Evolutionary conservation across 2,797 vertebrate species (phyloP).

Genomic region (Phyllotis vaccarum): DNA sequence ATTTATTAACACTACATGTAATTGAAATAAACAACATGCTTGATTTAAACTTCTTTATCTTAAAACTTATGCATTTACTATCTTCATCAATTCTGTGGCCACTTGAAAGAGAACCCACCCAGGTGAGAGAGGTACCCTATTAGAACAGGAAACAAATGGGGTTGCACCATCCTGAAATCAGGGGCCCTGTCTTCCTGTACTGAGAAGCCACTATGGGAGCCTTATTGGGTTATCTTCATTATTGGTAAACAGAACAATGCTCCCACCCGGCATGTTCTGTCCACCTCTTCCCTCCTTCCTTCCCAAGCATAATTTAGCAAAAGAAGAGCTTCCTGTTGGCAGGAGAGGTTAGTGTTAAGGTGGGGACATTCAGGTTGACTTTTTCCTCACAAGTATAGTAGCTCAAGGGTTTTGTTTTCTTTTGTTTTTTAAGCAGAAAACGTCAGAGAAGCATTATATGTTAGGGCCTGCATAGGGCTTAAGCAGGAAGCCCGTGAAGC

Average conservation of each 20-base stretch:
- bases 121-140: constrained; percentile 54
- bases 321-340: background rate
- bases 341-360: background rate
- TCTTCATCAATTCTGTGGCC: constrained; percentile 13
- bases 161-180: no score
- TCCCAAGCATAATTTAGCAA: constrained; percentile 12
- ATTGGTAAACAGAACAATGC: background rate
- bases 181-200: background rate
- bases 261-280: background rate
- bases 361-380: background rate
- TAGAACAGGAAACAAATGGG: background rate
- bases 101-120: constrained; percentile 12
- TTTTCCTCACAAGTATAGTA: no score
- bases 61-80: constrained; percentile 49
- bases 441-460: background rate
- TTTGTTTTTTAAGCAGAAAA: constrained; percentile 36
- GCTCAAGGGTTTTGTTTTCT: background rate
- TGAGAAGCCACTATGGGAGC: background rate
- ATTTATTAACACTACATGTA: background rate
- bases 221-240: background rate
- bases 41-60: constrained; percentile 70
- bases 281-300: background rate
- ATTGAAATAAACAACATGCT: constrained; percentile 39
- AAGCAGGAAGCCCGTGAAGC: background rate
- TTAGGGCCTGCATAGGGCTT: background rate